Conservation (phyloP, 2,797 vertebrate species). For the Acipenser ruthenus region DNA sequence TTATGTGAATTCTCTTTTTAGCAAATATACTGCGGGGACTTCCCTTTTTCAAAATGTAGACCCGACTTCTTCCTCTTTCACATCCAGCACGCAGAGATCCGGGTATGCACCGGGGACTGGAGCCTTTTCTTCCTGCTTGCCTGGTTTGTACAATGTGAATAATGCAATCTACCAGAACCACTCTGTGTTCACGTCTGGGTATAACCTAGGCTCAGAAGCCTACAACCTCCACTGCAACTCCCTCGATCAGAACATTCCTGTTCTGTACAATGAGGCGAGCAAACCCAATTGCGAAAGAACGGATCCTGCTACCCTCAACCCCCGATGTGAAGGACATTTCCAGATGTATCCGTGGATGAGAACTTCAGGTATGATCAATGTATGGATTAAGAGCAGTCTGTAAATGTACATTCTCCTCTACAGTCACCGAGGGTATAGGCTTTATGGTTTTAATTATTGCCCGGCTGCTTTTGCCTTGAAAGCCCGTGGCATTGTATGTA, state of each 20-base stretch:
- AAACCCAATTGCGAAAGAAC: constrained; percentile 68
- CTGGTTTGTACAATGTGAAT: constrained; percentile 69
- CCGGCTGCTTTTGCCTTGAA: constrained; percentile 64
- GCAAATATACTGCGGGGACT: constrained; percentile 70
- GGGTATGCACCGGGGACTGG: constrained; percentile 60
- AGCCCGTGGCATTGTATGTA: constrained; percentile 75
- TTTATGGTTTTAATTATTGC: constrained; percentile 79
- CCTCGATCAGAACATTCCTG: constrained; percentile 70
- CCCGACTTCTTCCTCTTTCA: constrained; percentile 68
- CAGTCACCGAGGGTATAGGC: constrained; percentile 44
- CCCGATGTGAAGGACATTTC: constrained; percentile 61
- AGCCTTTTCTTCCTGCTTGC: constrained; percentile 58
- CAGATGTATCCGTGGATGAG: constrained; percentile 73
- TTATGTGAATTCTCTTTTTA: constrained; percentile 77
- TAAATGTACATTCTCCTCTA: constrained; percentile 14
- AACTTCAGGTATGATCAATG: constrained; percentile 53
- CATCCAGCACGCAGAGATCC: constrained; percentile 64
- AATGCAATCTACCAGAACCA: constrained; percentile 60
- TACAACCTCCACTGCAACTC: constrained; percentile 69
- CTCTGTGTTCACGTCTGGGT: constrained; percentile 54
- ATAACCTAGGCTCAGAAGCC: constrained; percentile 62
- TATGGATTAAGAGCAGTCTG: too few relatives aligned
- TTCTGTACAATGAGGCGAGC: constrained; percentile 67
- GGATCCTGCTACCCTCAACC: constrained; percentile 60
- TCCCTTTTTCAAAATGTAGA: constrained; percentile 71